Base-by-base conservation (phyloP, 2,888 invertebrate species). In the Myathropa florea region DNA sequence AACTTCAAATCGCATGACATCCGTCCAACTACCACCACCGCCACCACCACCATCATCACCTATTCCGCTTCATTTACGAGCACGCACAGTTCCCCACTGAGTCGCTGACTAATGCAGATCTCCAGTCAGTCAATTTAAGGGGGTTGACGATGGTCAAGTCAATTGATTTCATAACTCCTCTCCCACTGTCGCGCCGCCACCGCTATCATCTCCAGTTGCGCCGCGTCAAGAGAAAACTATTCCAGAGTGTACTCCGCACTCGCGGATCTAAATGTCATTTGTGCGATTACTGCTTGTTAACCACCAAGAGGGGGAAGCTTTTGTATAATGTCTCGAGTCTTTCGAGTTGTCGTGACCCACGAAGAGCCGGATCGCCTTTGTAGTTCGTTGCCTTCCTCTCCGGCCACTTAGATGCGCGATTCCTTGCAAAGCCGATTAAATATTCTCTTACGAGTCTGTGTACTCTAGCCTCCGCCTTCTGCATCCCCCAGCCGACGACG, bases 401-500 rank as follows among this genome's bases (percentile, higher is more conserved):
- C 46, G 46, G n/a, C 46, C 46, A 28, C 76, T 67, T 80, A 65
- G 85, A 77, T 18, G 46, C 59, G 68, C 57, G 82, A 85, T 64
- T 85, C 77, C 70, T 46, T 23, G 71, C 36, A 65, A 85, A 85
- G 85, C 71, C 85, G 85, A 85, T 85, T 82, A 81, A 76, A 80
- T 18, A 72, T 80, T 60, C 60, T 73, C 68, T 67, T 78, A n/a
- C n/a, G n/a, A n/a, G n/a, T n/a, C 73, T 79, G 67, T 79, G 53
- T 60, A 55, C 72, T 61, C 46, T 67, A 46, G 46, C 18, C 46
- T 18, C 18, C 46, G n/a, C 46, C 2, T 6, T 18, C 18, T 3
- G n/a, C 1, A 3, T n/a, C 2, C 4, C n/a, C 18, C n/a, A 0
- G n/a, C 4, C 46, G n/a, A n/a, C n/a, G n/a, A n/a, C n/a, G n/a